Percentiles rank a stretch among this genome's conserved stretches.
These are phyloP conservation scores for Eufriesea mexicana DNA, from an alignment of 1,140 invertebrate species.

Conservation along the genomic window DNA sequence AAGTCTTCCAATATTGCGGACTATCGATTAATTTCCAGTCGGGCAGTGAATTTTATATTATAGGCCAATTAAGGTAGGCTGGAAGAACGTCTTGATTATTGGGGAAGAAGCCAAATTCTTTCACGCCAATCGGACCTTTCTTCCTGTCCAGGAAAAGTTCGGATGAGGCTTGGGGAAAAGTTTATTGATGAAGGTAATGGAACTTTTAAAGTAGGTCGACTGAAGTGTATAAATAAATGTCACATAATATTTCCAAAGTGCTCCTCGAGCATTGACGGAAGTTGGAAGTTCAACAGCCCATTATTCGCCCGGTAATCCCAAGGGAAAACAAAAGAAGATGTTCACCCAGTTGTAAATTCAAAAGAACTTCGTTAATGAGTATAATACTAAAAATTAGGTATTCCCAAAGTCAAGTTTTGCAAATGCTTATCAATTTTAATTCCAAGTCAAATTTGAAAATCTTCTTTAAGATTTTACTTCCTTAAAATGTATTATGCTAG, in stretches of 20 bases:
- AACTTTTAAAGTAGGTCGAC: slow-evolving; percentile 36
- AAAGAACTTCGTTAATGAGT: not conserved
- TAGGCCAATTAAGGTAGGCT: not conserved
- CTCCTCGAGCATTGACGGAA: not conserved
- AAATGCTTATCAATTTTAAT: too few species aligned
- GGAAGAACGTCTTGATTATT: slow-evolving; percentile 1
- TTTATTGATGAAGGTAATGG: slow-evolving; percentile 42
- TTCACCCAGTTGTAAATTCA: not conserved
- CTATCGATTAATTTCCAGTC: not conserved
- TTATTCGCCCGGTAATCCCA: not conserved
- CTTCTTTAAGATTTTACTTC: too few species aligned
- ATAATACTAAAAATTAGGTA: not conserved
- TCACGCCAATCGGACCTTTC: slow-evolving; percentile 11
- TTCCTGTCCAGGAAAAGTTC: slow-evolving; percentile 34
- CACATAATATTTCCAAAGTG: slow-evolving; percentile 36
- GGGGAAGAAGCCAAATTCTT: slow-evolving; percentile 25
- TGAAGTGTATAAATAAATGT: slow-evolving; percentile 44
- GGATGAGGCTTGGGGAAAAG: slow-evolving; percentile 17
- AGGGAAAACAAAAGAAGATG: not conserved
- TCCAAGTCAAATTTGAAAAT: too few species aligned
- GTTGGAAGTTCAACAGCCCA: not conserved
- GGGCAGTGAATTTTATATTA: not conserved
- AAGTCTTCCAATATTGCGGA: not conserved
- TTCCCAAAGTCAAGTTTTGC: too few species aligned
- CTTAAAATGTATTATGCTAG: too few species aligned